Base-by-base conservation (phyloP, 2,888 invertebrate genomes). In the Mimachlamys varia region DNA sequence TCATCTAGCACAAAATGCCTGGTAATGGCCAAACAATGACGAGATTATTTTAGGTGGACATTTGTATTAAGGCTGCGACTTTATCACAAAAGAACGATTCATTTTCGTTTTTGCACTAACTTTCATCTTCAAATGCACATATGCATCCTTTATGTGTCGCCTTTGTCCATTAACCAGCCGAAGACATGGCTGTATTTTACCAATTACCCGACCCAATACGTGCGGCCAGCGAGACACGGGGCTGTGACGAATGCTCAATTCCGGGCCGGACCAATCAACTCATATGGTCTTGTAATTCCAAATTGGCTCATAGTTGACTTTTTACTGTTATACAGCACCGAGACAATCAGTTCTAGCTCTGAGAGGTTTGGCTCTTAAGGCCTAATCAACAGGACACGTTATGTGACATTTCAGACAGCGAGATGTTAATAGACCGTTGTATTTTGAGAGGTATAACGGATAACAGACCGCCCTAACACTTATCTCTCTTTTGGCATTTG, bases 241-340 rank as follows among this genome's bases (percentile, higher is more conserved):
- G 76, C 76, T 76, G 76, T 76, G 33, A 76, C 33, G 76, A 76
- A 76, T 4, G 33, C 76, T 22, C 58, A 19, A 58, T 58, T 58
- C 58, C 4, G 22, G 22, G 58, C 58, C 22, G 76, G 76, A 76
- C 76, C 76, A 76, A 76, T 76, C 76, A 76, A 76, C 76, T 76
- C 76, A 76, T 27, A 76, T 76, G 76, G 76, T 76, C 27, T 17
- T 76, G 76, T 76, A 76, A 76, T 76, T 76, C 76, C 33, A 76
- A 76, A 76, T 76, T 76, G 76, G 27, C 76, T 76, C 76, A 76
- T 76, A 76, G 76, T 76, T 76, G 76, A 76, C 76, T 76, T 76
- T 76, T 76, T 76, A 76, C 76, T 76, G 76, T 76, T 76, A 76
- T 27, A 22, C 76, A 33, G 76, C 22, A 58, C 1, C 1, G 58